Base-by-base conservation (phyloP, 2,888 invertebrate genomes). In the Xiphydria camelus region DNA sequence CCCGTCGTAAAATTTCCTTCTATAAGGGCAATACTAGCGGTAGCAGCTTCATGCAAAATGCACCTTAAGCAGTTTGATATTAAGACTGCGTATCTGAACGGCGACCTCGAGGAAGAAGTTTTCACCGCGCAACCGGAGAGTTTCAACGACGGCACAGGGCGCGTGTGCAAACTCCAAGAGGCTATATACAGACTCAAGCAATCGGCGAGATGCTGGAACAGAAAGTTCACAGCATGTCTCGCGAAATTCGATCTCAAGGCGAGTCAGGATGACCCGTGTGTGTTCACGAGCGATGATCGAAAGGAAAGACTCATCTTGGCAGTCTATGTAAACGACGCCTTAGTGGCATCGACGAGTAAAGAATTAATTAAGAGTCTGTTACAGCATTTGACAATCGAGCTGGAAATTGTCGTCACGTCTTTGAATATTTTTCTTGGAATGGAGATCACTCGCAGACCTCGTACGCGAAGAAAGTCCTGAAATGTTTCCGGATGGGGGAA, bases 271-370 rank as follows among this genome's bases (percentile, higher is more conserved):
- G 22, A 22, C 7, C 22, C 22, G 7, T 22, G 22, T 7, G 22
- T 22, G 22, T 22, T 22, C 7, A 6, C 7, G 7, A 22, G 5
- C 5, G 22, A 22, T 22, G 22, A 22, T 7, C 5, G 7, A 22
- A 22, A 22, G 7, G 26, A 45, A 6, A 22, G 1, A 5, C 9
- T 51, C 12, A 53, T 56, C 5, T 20, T 51, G 7, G 39, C 31
- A 7, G 6, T 47, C n/a, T 49, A 53, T n/a, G 42, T 52, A 1
- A 52, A 58, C 6, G 55, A 55, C 17, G 51, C 53, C 4, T 23
- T 58, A 7, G 44, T 52, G 1, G 47, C 41, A 5, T 40, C 41
- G 2, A 41, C 20, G n/a, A 31, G 22, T 15, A 14, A 37, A 6
- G 2, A 12, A 2, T 39, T 33, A 34, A 23, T 49, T 9, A 6